Evolutionary conservation across 2,888 invertebrate species (phyloP), one percentile per base, ranked within the genome.

Genomic region (Germaria angustata): DNA sequence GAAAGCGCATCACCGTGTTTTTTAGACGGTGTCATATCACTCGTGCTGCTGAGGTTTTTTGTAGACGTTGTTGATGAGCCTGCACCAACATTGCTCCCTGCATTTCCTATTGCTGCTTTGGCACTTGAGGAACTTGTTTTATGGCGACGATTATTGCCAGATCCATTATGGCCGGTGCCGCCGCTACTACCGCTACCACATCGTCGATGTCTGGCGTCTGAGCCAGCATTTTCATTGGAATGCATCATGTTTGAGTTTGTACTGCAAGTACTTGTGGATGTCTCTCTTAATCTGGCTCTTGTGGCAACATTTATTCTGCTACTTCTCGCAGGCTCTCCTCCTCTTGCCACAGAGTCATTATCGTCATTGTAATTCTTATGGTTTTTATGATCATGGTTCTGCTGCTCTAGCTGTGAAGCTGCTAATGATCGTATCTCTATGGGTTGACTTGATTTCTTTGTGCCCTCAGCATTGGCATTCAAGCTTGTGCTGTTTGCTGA

Each of bases 81-180:
- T 15, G 73, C 51, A 57, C 57, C 68, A 81, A 61, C 84, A 20
- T 44, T 68, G 32, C 75, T 69, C n/a, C 28, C 68, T n/a, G 61
- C 51, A 36, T 73, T 69, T 65, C 77, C 59, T 46, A 82, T 44
- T 55, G 81, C 49, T 36, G 76, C 66, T 51, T 80, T 87, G 85
- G 84, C 86, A 86, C 86, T 86, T 84, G 88, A 88, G 86, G 89
- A 88, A 86, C 89, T 89, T 49, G 87, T 86, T 83, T 89, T 89
- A 53, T 63, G 73, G 39, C 76, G 81, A 36, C 80, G 79, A 20
- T 83, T 77, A 28, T 69, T 76, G 66, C 75, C 63, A 8, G 46
- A 71, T 4, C 66, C 71, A 73, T 46, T 65, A 4, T 20, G 68
- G 5, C 51, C 44, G 73, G 32, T 85, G 69, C 84, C 84, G 5